phyloP scores from a whole-genome alignment of 2,113 vertebrate genomes.

The Chloropsis hardwickii region DNA sequence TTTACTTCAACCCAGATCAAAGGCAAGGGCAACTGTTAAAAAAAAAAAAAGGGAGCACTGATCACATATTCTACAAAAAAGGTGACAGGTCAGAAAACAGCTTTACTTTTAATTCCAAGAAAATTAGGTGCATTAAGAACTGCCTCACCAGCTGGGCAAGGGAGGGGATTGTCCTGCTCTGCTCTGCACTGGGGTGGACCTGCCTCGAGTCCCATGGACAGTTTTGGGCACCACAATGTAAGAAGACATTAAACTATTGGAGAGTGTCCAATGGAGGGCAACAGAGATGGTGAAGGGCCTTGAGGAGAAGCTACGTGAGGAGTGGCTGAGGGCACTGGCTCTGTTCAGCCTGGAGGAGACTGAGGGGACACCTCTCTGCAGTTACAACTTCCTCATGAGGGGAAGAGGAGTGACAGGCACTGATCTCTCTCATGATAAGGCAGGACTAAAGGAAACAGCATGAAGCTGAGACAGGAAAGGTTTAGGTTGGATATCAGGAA shows the following conservation, averaged over 20 bases:
- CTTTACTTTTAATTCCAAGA: neutral
- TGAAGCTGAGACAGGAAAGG: neutral
- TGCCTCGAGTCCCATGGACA: accelerated
- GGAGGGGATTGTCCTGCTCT: neutral
- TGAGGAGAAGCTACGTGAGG: neutral
- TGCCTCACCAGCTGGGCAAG: accelerated
- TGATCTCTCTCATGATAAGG: neutral
- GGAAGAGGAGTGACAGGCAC: neutral
- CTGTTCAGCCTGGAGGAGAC: neutral
- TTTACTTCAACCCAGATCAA: neutral
- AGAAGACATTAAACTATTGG: neutral
- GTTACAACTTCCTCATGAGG: accelerated
- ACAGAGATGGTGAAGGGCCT: neutral
- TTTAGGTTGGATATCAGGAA: neutral
- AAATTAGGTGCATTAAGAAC: neutral
- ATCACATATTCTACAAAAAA: neutral
- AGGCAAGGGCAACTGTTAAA: neutral
- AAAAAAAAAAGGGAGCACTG: neutral
- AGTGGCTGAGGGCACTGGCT: accelerated
- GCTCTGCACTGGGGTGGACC: neutral
- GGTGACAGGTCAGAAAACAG: neutral
- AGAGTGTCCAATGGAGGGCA: neutral
- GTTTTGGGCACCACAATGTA: neutral
- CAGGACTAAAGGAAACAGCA: neutral
- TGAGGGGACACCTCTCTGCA: neutral